Evolutionary conservation across 2,113 vertebrate genomes (phyloP).

Genomic region (Tichodroma muraria): DNA sequence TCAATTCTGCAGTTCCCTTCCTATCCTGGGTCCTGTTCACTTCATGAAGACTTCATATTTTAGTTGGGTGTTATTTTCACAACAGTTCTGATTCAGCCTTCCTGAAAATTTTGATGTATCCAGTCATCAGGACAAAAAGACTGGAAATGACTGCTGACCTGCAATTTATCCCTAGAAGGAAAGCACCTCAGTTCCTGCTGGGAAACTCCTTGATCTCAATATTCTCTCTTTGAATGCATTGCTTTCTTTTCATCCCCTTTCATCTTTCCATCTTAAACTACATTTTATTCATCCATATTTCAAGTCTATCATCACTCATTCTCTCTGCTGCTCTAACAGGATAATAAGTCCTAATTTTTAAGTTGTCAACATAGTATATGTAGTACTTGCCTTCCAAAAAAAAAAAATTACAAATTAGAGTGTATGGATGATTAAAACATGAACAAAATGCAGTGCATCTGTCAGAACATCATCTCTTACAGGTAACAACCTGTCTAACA

Average conservation of each 20-base stretch:
- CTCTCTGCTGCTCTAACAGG: not conserved
- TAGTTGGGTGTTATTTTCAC: not conserved
- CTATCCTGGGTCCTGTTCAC: not conserved
- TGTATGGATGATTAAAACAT: constrained; percentile 49
- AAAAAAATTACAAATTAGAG: constrained; percentile 55
- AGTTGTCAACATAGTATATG: not conserved
- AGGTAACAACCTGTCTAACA: constrained; percentile 67
- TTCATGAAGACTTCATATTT: not conserved
- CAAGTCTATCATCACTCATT: not conserved
- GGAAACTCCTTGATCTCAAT: not conserved
- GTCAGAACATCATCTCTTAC: constrained; percentile 56
- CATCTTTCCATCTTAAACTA: constrained; percentile 13
- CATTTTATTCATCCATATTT: constrained; percentile 17
- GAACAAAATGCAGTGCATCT: not conserved
- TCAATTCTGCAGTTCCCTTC: not conserved
- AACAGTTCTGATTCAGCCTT: not conserved
- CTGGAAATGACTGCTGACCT: constrained; percentile 15
- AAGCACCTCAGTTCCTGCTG: not conserved
- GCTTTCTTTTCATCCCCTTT: not conserved
- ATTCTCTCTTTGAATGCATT: not conserved
- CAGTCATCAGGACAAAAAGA: not conserved
- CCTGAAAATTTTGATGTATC: not conserved
- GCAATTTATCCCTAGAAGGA: not conserved
- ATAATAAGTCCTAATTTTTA: constrained; percentile 10
- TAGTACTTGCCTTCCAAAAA: constrained; percentile 7